Percentiles rank a stretch among this genome's conserved stretches.
phyloP scores from a whole-genome alignment of 2,113 vertebrate species.

The Centropus bengalensis region DNA sequence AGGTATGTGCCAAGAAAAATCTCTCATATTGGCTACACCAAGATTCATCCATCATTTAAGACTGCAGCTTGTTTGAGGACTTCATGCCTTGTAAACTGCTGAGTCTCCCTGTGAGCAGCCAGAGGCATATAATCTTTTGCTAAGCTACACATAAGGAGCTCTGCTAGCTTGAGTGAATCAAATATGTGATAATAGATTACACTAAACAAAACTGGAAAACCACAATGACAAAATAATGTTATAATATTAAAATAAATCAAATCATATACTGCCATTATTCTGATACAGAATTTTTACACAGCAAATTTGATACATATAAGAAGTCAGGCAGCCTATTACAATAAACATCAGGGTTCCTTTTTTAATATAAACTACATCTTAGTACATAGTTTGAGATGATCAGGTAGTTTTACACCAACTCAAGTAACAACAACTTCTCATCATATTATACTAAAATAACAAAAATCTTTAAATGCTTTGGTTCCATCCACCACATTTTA shows the following conservation, averaged over 20 bases:
- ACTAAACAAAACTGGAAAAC: slow-evolving; percentile 64
- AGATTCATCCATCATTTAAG: neutral
- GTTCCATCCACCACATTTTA: slow-evolving; percentile 1
- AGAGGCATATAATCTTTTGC: neutral
- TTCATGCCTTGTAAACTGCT: neutral
- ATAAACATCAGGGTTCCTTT: slow-evolving; percentile 62
- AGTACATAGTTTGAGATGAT: slow-evolving; percentile 50
- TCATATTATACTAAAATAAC: slow-evolving; percentile 25
- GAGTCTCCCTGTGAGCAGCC: slow-evolving; percentile 9
- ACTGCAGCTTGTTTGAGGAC: neutral
- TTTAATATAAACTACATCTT: slow-evolving; percentile 69
- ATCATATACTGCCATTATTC: slow-evolving; percentile 76
- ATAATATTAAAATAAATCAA: slow-evolving; percentile 81
- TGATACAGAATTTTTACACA: slow-evolving; percentile 84
- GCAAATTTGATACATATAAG: slow-evolving; percentile 68
- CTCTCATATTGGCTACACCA: neutral
- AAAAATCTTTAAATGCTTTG: slow-evolving; percentile 27
- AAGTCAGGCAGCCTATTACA: slow-evolving; percentile 66
- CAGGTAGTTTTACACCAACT: slow-evolving; percentile 52
- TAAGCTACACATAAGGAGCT: neutral
- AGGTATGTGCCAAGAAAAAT: slow-evolving; percentile 7
- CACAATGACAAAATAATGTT: slow-evolving; percentile 75
- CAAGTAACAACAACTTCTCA: slow-evolving; percentile 40
- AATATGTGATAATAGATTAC: slow-evolving; percentile 4
- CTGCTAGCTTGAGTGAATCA: neutral